Evolutionary conservation across 1,140 invertebrate genomes (phyloP).

Genomic region (Orius insidiosus): DNA sequence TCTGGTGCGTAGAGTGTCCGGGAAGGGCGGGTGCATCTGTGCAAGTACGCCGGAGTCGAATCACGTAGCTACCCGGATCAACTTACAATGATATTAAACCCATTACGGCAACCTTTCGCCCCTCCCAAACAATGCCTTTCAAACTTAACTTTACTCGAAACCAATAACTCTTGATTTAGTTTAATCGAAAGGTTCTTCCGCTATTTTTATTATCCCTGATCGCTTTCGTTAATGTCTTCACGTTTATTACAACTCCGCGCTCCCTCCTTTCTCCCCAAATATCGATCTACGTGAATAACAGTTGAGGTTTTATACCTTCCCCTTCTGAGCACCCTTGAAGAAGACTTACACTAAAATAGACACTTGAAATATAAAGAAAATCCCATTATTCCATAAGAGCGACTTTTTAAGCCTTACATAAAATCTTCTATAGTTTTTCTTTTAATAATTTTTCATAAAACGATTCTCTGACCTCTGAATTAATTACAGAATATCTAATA

Average conservation of each 20-base stretch:
- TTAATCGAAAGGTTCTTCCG: constrained; percentile 1
- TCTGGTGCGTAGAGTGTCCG: not conserved
- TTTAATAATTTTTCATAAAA: too few species aligned
- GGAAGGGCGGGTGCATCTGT: not conserved
- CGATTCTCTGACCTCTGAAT: too few species aligned
- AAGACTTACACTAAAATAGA: too few species aligned
- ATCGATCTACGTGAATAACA: too few species aligned
- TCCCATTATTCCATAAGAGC: too few species aligned
- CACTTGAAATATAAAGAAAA: too few species aligned
- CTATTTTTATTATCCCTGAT: constrained; percentile 5
- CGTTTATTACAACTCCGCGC: not conserved
- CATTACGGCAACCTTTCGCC: constrained; percentile 1
- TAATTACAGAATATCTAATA: too few species aligned
- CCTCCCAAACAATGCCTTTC: constrained; percentile 8
- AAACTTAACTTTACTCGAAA: constrained; percentile 6
- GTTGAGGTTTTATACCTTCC: too few species aligned
- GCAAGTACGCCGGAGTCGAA: not conserved
- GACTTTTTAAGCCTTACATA: too few species aligned
- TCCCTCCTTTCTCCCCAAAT: not conserved
- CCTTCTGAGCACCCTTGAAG: too few species aligned
- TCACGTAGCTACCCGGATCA: constrained; percentile 5
- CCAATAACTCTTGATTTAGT: constrained; percentile 11
- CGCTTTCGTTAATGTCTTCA: constrained; percentile 7
- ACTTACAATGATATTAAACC: constrained; percentile 12
- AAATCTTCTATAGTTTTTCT: too few species aligned